phyloP scores from a whole-genome alignment of 1,140 invertebrate species.

The Zaprionus capensis region DNA sequence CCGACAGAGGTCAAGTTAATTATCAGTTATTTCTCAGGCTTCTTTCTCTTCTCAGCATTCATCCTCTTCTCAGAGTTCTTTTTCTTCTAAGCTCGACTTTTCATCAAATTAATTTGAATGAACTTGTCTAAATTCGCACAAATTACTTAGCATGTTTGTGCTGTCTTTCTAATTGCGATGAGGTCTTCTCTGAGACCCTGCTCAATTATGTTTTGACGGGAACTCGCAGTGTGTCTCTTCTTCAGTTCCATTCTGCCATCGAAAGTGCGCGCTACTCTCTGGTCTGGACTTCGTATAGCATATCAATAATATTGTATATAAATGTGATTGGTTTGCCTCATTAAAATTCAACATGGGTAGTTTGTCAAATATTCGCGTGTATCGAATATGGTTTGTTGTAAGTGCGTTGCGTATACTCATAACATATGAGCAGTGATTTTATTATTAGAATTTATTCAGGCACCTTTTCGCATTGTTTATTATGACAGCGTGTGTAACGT shows the following conservation, averaged over 20 bases:
- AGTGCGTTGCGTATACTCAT: slow-evolving; percentile 41
- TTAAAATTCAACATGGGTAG: slow-evolving; percentile 65
- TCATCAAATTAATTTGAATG: slow-evolving; percentile 40
- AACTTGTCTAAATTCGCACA: slow-evolving; percentile 29
- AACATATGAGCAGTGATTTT: not conserved
- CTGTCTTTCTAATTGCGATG: slow-evolving; percentile 56
- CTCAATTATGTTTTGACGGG: slow-evolving; percentile 33
- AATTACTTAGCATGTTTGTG: slow-evolving; percentile 56
- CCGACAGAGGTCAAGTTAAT: slow-evolving; percentile 49
- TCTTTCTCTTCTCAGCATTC: not conserved
- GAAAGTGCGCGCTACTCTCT: slow-evolving; percentile 59
- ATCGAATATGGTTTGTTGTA: slow-evolving; percentile 62
- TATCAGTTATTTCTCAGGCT: slow-evolving; percentile 32
- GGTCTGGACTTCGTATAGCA: slow-evolving; percentile 10
- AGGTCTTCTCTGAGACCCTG: slow-evolving; percentile 10
- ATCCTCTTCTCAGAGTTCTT: too few relatives aligned
- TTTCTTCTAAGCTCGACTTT: not conserved
- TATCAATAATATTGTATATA: slow-evolving; percentile 11
- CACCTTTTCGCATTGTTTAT: not conserved
- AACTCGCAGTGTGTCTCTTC: slow-evolving; percentile 30
- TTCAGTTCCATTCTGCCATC: slow-evolving; percentile 49
- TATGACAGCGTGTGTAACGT: too few relatives aligned
- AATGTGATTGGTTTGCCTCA: slow-evolving; percentile 31
- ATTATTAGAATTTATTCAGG: not conserved
- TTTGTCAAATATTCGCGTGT: slow-evolving; percentile 34